Conservation (phyloP, 1,140 invertebrate species). For the Dendrolimus kikuchii region DNA sequence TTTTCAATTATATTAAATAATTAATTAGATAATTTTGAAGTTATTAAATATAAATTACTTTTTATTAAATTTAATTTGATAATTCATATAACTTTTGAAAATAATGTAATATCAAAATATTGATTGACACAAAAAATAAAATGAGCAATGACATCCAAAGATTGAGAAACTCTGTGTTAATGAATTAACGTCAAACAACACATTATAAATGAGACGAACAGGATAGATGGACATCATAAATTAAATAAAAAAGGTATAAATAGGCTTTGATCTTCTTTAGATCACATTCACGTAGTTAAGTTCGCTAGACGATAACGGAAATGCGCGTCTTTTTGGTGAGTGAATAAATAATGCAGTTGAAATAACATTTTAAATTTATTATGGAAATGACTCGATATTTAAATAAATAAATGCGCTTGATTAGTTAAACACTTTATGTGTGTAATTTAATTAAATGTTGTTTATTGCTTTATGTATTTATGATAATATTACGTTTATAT, state of each 20-base stretch:
- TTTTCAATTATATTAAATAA: too few relatives aligned
- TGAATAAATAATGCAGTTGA: constrained; percentile 4
- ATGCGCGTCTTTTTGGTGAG: constrained; percentile 52
- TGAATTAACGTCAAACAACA: constrained; percentile 47
- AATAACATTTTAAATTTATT: too few relatives aligned
- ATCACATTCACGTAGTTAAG: constrained; percentile 49
- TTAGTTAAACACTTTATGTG: neutral
- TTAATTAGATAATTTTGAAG: too few relatives aligned
- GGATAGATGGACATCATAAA: constrained; percentile 44
- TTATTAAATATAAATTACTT: too few relatives aligned
- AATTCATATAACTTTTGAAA: too few relatives aligned
- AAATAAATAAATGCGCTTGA: neutral
- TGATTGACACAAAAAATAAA: neutral
- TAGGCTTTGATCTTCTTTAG: constrained; percentile 41
- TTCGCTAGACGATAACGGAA: constrained; percentile 36
- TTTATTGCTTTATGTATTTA: too few relatives aligned
- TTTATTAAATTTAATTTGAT: too few relatives aligned
- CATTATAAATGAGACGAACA: constrained; percentile 57
- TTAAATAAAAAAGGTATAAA: constrained; percentile 62
- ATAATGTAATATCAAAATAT: too few relatives aligned
- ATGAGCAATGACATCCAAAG: constrained; percentile 15
- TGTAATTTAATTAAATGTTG: neutral
- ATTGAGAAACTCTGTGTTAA: constrained; percentile 49
- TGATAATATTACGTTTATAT: too few relatives aligned
- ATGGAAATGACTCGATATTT: constrained; percentile 3